These are phyloP conservation scores for Dipus sagitta DNA, from an alignment of 2,797 vertebrate species.

Conservation along the genomic window DNA sequence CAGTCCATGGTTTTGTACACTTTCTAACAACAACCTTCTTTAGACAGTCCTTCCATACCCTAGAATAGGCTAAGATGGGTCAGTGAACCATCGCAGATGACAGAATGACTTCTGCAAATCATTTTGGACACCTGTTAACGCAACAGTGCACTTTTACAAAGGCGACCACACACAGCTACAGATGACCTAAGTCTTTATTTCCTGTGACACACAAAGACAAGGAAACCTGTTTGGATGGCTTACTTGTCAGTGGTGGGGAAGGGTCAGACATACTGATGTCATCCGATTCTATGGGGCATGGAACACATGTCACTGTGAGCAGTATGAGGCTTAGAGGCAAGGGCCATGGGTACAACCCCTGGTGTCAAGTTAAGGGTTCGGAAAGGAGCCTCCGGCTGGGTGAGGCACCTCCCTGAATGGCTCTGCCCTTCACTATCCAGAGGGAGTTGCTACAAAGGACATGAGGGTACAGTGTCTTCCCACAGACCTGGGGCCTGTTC, in stretches of 20 bases:
- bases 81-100: accelerated
- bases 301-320: background rate
- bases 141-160: background rate
- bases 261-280: accelerated
- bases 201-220: background rate
- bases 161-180: accelerated
- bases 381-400: background rate
- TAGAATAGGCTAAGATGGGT: accelerated
- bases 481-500: background rate
- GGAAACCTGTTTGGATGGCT: background rate
- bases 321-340: background rate
- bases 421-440: background rate
- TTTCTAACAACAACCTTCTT: background rate
- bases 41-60: accelerated
- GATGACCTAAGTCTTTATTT: too few relatives aligned
- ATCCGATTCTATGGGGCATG: too few relatives aligned
- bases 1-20: too few relatives aligned
- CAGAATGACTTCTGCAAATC: accelerated
- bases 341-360: too few relatives aligned
- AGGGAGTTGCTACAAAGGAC: background rate
- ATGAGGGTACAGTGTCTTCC: background rate
- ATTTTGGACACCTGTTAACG: background rate
- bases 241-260: background rate
- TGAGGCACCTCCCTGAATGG: background rate
- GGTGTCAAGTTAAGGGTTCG: background rate